Conservation (phyloP, 2,113 vertebrate species). For the Phaethornis superciliosus region DNA sequence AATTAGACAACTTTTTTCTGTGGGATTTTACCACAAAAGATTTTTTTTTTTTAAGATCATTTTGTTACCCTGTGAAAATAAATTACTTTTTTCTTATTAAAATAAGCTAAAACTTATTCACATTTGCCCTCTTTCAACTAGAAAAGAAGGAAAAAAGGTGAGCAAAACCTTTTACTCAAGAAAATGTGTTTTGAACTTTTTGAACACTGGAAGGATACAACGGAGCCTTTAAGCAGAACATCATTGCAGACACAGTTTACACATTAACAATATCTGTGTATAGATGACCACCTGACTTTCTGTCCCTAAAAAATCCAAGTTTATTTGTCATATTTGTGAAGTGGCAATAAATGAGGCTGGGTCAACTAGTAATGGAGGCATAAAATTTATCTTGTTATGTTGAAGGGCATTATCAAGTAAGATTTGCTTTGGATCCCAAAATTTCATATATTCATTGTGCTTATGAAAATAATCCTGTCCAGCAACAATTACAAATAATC, state of each 20-base stretch:
- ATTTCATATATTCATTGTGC: accelerated
- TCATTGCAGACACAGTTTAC: neutral
- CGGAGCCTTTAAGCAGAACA: neutral
- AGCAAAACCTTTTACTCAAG: neutral
- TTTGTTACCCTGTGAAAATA: neutral
- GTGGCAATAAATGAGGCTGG: neutral
- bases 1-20: neutral
- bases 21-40: neutral
- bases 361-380: neutral
- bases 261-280: neutral
- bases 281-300: neutral
- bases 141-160: neutral
- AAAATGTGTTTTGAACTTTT: neutral
- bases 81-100: neutral
- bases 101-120: neutral
- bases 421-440: neutral
- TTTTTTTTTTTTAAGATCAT: neutral
- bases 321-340: neutral
- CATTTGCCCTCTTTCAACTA: neutral
- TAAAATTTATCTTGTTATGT: neutral
- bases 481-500: neutral
- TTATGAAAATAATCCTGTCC: neutral
- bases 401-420: neutral
- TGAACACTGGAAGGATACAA: neutral
- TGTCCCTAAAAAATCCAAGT: neutral